Conservation (phyloP, 2,797 vertebrate species). For the Rhinatrema bivittatum region DNA sequence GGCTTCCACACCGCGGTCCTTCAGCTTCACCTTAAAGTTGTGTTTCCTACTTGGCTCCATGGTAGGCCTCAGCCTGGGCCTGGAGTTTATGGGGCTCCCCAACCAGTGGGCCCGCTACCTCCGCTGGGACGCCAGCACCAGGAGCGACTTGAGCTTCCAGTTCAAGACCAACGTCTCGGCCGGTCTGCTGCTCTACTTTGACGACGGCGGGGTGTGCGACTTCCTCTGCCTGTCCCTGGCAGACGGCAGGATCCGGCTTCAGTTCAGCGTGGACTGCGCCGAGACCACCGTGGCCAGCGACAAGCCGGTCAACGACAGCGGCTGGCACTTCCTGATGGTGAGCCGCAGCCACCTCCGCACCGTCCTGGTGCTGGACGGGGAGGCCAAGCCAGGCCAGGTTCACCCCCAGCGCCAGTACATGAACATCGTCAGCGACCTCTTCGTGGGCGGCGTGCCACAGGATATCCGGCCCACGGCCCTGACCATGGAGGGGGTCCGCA, state of each 20-base stretch:
- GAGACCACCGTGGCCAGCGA: constrained; percentile 75
- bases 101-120: constrained; percentile 93
- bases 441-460: constrained; percentile 81
- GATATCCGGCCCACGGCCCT: constrained; percentile 82
- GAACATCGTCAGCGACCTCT: constrained; percentile 92
- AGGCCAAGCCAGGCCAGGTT: constrained; percentile 74
- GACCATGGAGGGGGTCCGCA: constrained; percentile 75
- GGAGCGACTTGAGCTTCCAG: constrained; percentile 89
- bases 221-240: constrained; percentile 80
- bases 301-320: constrained; percentile 81
- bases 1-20: constrained; percentile 64
- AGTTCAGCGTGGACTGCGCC: constrained; percentile 86
- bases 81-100: constrained; percentile 90
- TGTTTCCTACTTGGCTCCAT: constrained; percentile 75
- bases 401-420: constrained; percentile 82
- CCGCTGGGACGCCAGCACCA: constrained; percentile 92
- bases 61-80: constrained; percentile 68
- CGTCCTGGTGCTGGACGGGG: constrained; percentile 75
- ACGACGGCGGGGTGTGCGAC: constrained; percentile 91
- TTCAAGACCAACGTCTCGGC: constrained; percentile 85
- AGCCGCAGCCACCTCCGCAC: constrained; percentile 80
- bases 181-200: constrained; percentile 88
- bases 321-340: constrained; percentile 85
- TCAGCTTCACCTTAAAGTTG: constrained; percentile 62
- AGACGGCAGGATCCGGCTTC: constrained; percentile 79